phyloP scores from a whole-genome alignment of 92 coral and sea anemone genomes.

The Heliopora coerulea region DNA sequence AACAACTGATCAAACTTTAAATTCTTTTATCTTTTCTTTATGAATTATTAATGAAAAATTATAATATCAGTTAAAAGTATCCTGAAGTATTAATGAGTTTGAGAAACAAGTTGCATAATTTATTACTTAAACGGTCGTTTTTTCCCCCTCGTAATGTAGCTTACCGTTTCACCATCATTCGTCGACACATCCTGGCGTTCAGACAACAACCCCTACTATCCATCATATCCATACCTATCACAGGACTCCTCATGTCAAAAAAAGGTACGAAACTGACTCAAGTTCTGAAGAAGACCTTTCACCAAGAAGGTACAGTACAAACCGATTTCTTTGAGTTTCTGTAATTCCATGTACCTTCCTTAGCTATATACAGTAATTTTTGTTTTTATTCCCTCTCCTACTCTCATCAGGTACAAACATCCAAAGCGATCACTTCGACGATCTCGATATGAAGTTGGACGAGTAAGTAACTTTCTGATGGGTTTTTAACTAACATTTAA shows the following conservation, averaged over 20 bases:
- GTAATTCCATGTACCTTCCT: no score
- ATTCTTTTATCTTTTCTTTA: no score
- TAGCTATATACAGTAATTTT: no score
- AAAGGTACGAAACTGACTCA: slow-evolving; percentile 48
- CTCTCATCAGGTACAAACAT: neutral
- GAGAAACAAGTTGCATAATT: no score
- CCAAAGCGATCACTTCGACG: neutral
- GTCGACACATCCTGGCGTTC: slow-evolving; percentile 29
- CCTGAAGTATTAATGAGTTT: no score
- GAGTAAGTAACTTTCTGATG: neutral
- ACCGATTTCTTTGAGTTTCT: no score
- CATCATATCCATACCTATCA: slow-evolving; percentile 86
- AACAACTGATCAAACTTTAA: no score
- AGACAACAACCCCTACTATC: slow-evolving; percentile 54
- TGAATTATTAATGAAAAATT: no score
- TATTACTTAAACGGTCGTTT: no score
- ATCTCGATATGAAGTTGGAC: neutral
- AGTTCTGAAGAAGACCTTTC: neutral
- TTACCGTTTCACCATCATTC: slow-evolving; percentile 8
- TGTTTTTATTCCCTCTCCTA: no score
- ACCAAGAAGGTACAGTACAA: slow-evolving; percentile 10
- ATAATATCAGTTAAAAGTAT: no score
- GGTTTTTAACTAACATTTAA: neutral
- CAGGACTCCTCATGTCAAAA: slow-evolving; percentile 60
- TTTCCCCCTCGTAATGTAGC: no score